Conservation (phyloP, 2,113 vertebrate genomes). For the Lontra canadensis region DNA sequence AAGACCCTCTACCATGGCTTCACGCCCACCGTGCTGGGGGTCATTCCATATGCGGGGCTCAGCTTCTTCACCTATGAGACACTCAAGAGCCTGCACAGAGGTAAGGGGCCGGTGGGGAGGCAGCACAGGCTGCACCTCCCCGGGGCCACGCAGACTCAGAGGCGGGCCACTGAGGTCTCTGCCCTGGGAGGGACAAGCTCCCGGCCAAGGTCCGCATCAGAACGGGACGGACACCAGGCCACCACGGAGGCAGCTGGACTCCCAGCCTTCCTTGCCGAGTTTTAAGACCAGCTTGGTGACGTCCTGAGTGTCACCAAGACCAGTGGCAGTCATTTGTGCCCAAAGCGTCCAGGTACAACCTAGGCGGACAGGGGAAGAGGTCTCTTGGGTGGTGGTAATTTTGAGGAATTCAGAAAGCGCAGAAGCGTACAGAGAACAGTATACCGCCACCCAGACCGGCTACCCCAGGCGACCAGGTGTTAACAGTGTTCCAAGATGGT, state of each 20-base stretch:
- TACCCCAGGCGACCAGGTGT: rapidly evolving
- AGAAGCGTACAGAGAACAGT: neutral
- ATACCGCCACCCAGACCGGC: neutral
- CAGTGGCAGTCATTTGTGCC: too few relatives aligned
- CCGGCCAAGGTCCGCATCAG: neutral
- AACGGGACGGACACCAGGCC: neutral
- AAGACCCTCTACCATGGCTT: slow-evolving; percentile 95
- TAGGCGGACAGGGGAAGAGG: neutral
- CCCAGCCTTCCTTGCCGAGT: neutral
- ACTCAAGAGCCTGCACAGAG: slow-evolving; percentile 93
- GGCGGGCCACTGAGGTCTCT: rapidly evolving
- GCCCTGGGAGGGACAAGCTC: neutral
- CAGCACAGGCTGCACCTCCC: rapidly evolving
- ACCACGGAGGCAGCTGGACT: neutral
- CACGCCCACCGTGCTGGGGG: slow-evolving; percentile 93
- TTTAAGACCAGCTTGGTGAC: neutral
- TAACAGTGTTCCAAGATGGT: too few relatives aligned
- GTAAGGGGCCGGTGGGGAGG: slow-evolving; percentile 77
- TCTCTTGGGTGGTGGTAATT: neutral
- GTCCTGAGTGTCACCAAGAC: neutral
- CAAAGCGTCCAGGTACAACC: too few relatives aligned
- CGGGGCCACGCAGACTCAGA: neutral
- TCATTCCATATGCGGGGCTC: slow-evolving; percentile 95
- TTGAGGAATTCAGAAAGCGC: neutral
- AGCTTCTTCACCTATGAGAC: slow-evolving; percentile 99